Percentiles rank a stretch among this genome's conserved stretches.
These are phyloP conservation scores for Carollia perspicillata DNA, from an alignment of 2,113 vertebrate species.

Conservation along the genomic window DNA sequence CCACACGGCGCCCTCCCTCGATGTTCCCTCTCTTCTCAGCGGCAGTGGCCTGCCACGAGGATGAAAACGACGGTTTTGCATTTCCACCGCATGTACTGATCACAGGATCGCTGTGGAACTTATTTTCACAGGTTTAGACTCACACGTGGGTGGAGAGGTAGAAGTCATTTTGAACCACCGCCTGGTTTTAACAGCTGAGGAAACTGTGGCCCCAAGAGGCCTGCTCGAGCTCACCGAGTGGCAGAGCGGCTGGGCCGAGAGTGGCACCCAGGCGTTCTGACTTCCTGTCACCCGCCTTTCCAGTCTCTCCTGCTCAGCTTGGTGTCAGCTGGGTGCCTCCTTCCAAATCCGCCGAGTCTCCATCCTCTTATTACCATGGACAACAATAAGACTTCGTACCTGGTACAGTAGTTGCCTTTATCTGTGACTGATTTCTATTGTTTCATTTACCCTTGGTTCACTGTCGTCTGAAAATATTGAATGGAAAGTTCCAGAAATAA, in stretches of 20 bases:
- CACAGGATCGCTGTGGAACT: neutral
- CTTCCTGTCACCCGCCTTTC: rapidly evolving
- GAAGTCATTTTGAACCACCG: neutral
- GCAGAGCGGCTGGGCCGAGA: neutral
- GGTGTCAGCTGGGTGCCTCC: neutral
- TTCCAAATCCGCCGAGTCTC: neutral
- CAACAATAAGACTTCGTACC: neutral
- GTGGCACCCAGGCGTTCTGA: neutral
- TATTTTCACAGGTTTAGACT: neutral
- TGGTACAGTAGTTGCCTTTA: neutral
- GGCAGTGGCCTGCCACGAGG: neutral
- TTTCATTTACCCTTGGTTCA: neutral
- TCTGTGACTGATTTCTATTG: neutral
- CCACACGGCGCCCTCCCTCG: neutral
- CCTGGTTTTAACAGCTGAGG: neutral
- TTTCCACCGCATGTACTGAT: neutral
- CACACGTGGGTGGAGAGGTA: neutral
- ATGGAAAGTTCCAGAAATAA: neutral
- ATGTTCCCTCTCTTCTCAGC: rapidly evolving
- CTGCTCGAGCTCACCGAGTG: neutral
- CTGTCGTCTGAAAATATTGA: neutral
- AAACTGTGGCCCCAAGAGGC: neutral
- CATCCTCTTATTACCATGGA: neutral
- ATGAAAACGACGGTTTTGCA: neutral
- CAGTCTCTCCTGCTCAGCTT: neutral